Conservation (phyloP, 2,113 vertebrate genomes). For the Misgurnus anguillicaudatus region DNA sequence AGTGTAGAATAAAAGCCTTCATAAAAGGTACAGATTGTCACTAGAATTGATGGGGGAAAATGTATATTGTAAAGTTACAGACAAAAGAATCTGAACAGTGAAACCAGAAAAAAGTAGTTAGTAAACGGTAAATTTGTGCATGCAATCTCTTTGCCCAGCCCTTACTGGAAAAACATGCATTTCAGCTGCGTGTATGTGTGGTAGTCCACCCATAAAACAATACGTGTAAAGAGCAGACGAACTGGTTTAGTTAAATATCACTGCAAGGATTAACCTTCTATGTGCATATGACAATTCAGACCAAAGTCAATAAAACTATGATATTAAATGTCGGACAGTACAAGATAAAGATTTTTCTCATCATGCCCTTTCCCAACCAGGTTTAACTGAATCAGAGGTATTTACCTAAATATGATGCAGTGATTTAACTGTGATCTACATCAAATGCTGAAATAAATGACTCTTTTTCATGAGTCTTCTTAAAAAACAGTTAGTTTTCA, state of each 20-base stretch:
- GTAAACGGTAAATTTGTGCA: neutral
- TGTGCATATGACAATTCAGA: neutral
- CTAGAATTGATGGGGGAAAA: too few relatives aligned
- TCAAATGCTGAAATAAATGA: neutral
- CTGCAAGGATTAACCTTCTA: neutral
- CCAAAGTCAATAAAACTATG: conserved; percentile 16
- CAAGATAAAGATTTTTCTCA: neutral
- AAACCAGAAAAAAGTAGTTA: neutral
- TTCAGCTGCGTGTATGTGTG: neutral
- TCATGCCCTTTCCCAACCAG: too few relatives aligned
- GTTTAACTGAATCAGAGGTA: too few relatives aligned
- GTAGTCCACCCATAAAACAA: neutral
- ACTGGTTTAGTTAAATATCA: neutral
- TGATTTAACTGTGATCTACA: neutral
- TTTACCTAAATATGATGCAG: too few relatives aligned
- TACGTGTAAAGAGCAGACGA: neutral
- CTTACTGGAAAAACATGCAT: conserved; percentile 17
- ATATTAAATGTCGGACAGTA: neutral
- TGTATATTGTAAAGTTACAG: too few relatives aligned
- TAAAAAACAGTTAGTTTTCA: neutral
- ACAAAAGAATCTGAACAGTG: neutral
- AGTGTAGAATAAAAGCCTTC: too few relatives aligned
- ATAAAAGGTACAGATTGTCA: too few relatives aligned
- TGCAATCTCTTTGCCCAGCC: neutral
- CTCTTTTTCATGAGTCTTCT: neutral